Conservation (phyloP, 2,113 vertebrate genomes). For the Scomber colias region DNA sequence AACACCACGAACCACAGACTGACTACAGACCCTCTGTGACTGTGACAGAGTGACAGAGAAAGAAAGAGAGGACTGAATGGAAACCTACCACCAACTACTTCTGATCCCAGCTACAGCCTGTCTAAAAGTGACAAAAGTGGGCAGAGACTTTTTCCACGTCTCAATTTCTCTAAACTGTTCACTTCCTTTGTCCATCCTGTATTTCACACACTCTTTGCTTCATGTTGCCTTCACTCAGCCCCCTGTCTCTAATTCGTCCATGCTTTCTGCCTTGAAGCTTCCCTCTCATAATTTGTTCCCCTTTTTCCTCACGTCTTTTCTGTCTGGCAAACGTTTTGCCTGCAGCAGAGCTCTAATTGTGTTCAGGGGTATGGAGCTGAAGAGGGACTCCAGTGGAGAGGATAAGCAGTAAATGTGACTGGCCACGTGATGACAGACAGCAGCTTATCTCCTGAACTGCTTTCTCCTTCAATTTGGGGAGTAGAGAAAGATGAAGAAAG, state of each 20-base stretch:
- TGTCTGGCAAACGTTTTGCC: constrained; percentile 26
- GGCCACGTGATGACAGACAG: constrained; percentile 40
- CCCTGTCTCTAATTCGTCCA: constrained; percentile 21
- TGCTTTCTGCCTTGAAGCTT: background rate
- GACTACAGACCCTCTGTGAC: background rate
- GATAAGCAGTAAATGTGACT: constrained; percentile 42
- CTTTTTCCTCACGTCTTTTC: background rate
- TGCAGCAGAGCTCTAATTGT: constrained; percentile 25
- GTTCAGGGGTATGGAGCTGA: constrained; percentile 4
- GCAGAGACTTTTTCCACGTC: constrained; percentile 13
- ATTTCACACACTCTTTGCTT: constrained; percentile 1
- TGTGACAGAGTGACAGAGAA: constrained; percentile 4
- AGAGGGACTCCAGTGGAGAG: background rate
- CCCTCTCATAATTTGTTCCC: constrained; percentile 21
- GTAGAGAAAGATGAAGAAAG: background rate
- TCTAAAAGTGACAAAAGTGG: constrained; percentile 20
- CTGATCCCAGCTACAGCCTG: constrained; percentile 7
- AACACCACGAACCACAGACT: constrained; percentile 15
- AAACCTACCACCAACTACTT: constrained; percentile 11
- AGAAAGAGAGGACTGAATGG: background rate
- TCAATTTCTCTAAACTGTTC: constrained; percentile 6
- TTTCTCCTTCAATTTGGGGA: background rate
- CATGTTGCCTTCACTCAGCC: constrained; percentile 9
- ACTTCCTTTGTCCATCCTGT: background rate
- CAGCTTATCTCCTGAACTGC: constrained; percentile 26